A percentile compares a stretch with the other conserved stretches of the same genome.
Conservation (phyloP, 2,797 vertebrate genomes). For the Dipus sagitta region DNA sequence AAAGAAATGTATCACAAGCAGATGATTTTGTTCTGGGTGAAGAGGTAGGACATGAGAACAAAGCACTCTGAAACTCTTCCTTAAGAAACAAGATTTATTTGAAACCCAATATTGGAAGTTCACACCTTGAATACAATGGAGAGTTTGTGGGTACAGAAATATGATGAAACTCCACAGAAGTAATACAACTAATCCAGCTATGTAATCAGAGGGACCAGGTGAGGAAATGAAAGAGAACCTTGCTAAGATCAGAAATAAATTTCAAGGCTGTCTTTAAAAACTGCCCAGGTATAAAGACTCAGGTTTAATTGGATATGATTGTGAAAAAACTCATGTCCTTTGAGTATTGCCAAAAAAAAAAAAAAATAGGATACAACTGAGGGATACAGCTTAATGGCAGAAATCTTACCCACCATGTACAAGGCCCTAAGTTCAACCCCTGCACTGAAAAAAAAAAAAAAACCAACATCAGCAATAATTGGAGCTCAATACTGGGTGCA, state of each 20-base stretch:
- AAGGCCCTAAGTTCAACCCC: no score
- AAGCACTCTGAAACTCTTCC: not conserved
- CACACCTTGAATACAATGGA: not conserved
- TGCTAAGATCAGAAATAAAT: constrained; percentile 8
- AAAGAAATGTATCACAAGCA: not conserved
- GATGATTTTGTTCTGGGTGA: not conserved
- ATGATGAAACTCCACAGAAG: not conserved
- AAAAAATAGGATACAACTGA: not conserved
- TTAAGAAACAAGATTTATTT: not conserved
- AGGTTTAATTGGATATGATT: constrained; percentile 22
- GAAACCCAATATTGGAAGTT: not conserved
- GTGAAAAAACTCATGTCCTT: not conserved
- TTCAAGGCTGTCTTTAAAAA: constrained; percentile 6
- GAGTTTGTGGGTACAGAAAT: constrained; percentile 5
- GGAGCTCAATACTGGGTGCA: not conserved
- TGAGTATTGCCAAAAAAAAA: constrained; percentile 17
- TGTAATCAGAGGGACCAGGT: not conserved
- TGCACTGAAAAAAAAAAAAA: no score
- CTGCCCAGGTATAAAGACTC: not conserved
- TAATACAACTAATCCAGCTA: not conserved
- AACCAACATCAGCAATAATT: not conserved
- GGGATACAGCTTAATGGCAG: no score
- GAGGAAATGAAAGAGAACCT: not conserved
- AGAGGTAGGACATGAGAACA: not conserved
- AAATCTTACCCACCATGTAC: no score